Conservation (phyloP, 2,888 invertebrate genomes). For the Amaurobius ferox region DNA sequence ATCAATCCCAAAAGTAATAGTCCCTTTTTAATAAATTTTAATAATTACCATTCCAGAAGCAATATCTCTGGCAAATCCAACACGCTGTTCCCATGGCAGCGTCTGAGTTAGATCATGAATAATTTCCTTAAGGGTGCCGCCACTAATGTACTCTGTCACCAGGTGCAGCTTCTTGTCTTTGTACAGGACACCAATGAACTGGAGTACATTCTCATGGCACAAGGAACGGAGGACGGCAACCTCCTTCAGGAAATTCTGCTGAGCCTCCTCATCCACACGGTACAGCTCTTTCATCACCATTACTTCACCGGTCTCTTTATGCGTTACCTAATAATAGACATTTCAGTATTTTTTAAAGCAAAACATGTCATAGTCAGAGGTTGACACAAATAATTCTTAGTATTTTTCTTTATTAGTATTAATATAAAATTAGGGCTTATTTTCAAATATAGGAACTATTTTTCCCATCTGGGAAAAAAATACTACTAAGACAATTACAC, state of each 20-base stretch:
- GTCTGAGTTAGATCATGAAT: conserved; percentile 85
- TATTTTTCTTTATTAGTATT: neutral
- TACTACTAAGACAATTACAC: too few relatives aligned
- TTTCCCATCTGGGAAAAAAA: too few relatives aligned
- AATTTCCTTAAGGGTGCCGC: conserved; percentile 91
- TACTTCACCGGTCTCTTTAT: conserved; percentile 91
- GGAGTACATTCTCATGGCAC: conserved; percentile 91
- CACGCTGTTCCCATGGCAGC: conserved; percentile 88
- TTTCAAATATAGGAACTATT: too few relatives aligned
- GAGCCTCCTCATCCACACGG: conserved; percentile 94
- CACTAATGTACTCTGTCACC: conserved; percentile 94
- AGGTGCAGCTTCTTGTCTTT: conserved; percentile 93
- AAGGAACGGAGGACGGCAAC: conserved; percentile 93
- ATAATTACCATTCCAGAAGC: conserved; percentile 89
- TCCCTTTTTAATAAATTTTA: too few relatives aligned
- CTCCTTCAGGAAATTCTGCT: conserved; percentile 95
- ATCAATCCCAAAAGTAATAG: too few relatives aligned
- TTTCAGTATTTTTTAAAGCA: neutral
- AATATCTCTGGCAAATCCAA: conserved; percentile 92
- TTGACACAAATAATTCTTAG: too few relatives aligned
- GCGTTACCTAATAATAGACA: conserved; percentile 84
- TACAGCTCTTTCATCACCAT: conserved; percentile 97
- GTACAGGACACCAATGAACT: conserved; percentile 94
- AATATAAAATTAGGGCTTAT: neutral
- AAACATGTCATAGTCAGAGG: neutral